Percentiles rank a stretch among this genome's conserved stretches.
phyloP scores from a whole-genome alignment of 2,113 vertebrate genomes.

The Crotalus tigris region DNA sequence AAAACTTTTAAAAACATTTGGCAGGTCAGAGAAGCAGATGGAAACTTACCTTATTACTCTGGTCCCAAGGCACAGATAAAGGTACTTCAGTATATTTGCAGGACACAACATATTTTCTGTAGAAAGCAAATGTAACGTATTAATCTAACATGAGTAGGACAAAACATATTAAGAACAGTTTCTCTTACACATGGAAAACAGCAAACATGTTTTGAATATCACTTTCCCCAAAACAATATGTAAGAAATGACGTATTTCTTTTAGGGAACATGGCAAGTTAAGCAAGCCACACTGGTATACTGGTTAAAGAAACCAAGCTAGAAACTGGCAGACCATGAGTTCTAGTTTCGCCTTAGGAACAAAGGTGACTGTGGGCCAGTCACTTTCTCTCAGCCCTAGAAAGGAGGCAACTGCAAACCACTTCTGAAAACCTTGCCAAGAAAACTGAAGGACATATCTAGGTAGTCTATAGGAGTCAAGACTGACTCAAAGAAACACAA shows the following conservation, averaged over 20 bases:
- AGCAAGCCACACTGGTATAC: background rate
- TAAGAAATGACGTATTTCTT: background rate
- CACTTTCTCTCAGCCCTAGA: background rate
- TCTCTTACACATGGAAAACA: background rate
- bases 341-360: background rate
- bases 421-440: background rate
- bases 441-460: background rate
- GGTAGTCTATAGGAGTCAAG: background rate
- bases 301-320: background rate
- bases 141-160: background rate
- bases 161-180: background rate
- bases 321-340: background rate
- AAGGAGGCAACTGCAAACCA: background rate
- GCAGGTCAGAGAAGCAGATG: background rate
- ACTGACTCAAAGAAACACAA: background rate
- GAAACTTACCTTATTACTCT: conserved; percentile 88
- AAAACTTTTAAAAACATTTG: background rate
- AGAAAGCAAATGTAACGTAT: conserved; percentile 3
- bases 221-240: background rate
- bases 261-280: background rate
- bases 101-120: conserved; percentile 90
- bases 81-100: conserved; percentile 87
- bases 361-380: background rate
- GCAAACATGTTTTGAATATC: background rate
- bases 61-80: conserved; percentile 92